Percentiles rank a stretch among this genome's conserved stretches.
phyloP scores from a whole-genome alignment of 2,797 vertebrate species.

The Clarias fuscus region DNA sequence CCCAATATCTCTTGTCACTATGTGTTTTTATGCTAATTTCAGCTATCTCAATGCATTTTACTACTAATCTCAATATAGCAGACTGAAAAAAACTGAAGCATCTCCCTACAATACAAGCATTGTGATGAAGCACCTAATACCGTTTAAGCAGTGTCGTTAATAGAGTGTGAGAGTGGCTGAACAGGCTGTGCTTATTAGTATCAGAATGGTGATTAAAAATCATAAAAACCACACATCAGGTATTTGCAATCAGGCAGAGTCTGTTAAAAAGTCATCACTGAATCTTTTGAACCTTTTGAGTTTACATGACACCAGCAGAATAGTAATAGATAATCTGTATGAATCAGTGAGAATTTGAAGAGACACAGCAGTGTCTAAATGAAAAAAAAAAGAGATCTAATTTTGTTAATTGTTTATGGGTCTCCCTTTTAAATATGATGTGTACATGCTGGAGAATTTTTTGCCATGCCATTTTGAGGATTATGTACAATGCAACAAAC shows the following conservation, averaged over 20 bases:
- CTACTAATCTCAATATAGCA: too few relatives aligned
- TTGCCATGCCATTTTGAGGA: background rate
- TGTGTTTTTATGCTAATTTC: too few relatives aligned
- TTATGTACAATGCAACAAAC: background rate
- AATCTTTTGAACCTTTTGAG: background rate
- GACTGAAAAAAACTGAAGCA: too few relatives aligned
- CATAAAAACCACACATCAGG: background rate
- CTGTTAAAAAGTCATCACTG: background rate
- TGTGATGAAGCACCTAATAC: too few relatives aligned
- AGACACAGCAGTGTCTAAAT: background rate
- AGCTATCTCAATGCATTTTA: too few relatives aligned
- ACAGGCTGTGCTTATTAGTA: background rate
- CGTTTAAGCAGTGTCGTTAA: background rate
- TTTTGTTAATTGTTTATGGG: background rate
- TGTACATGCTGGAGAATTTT: background rate
- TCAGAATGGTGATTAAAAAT: background rate
- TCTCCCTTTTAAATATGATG: background rate
- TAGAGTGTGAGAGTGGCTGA: background rate
- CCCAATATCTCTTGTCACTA: too few relatives aligned
- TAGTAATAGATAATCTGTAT: background rate
- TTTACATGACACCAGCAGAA: too few relatives aligned
- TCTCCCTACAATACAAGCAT: too few relatives aligned
- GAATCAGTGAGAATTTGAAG: background rate
- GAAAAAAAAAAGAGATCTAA: background rate
- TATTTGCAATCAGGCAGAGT: background rate